Evolutionary conservation across 2,113 vertebrate species (phyloP), one percentile per base, ranked within the genome.

Genomic region (Apodemus speciosus): DNA sequence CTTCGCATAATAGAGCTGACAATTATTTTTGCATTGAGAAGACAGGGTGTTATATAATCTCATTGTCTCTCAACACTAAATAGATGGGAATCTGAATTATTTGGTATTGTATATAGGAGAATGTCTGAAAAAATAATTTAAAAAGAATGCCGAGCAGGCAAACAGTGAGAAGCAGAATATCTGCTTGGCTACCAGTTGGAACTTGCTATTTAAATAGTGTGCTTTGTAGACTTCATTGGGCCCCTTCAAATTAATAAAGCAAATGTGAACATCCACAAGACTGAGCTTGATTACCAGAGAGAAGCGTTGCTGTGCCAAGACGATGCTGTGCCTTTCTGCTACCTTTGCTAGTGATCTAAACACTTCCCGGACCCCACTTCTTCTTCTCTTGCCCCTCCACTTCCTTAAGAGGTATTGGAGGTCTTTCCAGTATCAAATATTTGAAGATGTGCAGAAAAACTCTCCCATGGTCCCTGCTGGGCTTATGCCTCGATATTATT

Each of bases 21-120:
- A 76, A 97, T 95, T 92, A 94, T 94, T 96, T 96, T 95, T 96
- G 94, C 93, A 92, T 93, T 96, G 93, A 86, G 95, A 96, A 97
- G 87, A 95, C 93, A 88, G 95, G 91, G 85, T 94, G 92, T 97
- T 93, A 92, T 66, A 66, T 66, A 35, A 66, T 96, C 94, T 97
- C 90, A 94, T 94, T 96, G 64, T 97, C 95, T 96, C 86, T 75
- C 27, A 94, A 95, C 72, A 97, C 94, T 97, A 96, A 96, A 97
- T 97, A 92, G 90, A 97, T 40, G 16, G 92, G 77, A 91, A 94
- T 16, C 91, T 97, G 96, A 96, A 93, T 97, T 97, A 93, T 92
- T 97, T 97, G 94, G 96, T 97, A 94, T 38, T 96, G 88, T 77
- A 72, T 68, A 25, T 85, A 97, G 96, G 95, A 98, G 91, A 92